Base-by-base conservation (phyloP, 1,140 invertebrate genomes). In the Phymastichus coffea region DNA sequence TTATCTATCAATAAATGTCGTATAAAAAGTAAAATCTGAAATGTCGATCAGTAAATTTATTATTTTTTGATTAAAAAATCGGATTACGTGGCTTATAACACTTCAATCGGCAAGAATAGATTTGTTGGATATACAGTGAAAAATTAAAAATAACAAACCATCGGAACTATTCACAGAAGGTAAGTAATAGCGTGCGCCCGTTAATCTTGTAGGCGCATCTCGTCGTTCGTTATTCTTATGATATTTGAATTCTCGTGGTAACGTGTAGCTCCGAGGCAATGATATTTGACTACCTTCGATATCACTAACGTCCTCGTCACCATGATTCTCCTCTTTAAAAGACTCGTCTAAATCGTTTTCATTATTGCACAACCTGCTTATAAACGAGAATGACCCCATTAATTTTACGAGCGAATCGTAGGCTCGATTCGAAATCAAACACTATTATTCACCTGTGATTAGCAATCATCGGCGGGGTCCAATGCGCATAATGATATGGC, bases 141-240 rank as follows among this genome's bases (percentile, higher is more conserved):
- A 9, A 47, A 40, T 55, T n/a, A 51, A 54, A 14, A 61, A 53
- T 54, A 25, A 53, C 22, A 20, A n/a, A 88, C 91, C 91, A 74
- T 93, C 91, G 69, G 90, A 92, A 67, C 90, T 92, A 70, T 93
- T 93, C 8, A 89, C 92, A 41, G 89, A 92, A 23, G 88, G 85
- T 15, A 91, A 77, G 69, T 88, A 87, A 70, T 87, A 86, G 55
- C 86, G 83, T 1, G 81, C 79, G 15, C 82, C 71, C 2, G 81
- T 78, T 30, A 83, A 70, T 70, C 84, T 85, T 64, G 76, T 76
- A 37, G 75, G 73, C 57, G 71, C 74, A n/a, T 68, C 64, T 40
- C 82, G 76, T 52, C 80, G 82, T 57, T 87, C 82, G 43, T 69
- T 71, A 41, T 70, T 73, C 8, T 72, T 58, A 76, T 89, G 90